phyloP scores from a whole-genome alignment of 2,888 invertebrate species.

The Chironomus tentans region DNA sequence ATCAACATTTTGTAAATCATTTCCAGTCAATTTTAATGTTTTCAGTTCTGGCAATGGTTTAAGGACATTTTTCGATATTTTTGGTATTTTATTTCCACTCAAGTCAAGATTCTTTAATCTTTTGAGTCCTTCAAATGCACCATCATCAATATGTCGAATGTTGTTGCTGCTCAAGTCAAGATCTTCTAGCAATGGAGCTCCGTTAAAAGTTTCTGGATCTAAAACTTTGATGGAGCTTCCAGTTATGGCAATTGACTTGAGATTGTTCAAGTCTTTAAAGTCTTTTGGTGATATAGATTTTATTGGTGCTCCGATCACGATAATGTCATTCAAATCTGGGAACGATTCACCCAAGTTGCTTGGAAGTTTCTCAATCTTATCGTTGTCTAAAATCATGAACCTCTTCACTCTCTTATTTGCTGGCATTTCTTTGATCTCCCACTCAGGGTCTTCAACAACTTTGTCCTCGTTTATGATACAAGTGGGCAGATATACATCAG shows the following conservation, averaged over 20 bases:
- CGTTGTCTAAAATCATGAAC: background rate
- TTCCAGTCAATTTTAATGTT: background rate
- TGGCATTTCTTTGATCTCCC: background rate
- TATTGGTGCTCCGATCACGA: background rate
- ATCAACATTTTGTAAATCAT: background rate
- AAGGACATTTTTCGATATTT: background rate
- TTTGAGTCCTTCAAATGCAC: background rate
- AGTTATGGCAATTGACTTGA: background rate
- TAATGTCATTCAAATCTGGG: background rate
- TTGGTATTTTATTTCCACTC: constrained; percentile 1
- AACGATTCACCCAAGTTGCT: constrained; percentile 1
- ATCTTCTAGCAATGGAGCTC: background rate
- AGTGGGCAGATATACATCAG: background rate
- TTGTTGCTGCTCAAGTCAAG: background rate
- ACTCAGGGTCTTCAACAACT: background rate
- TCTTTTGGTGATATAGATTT: background rate
- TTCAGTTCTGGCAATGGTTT: background rate
- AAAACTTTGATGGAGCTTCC: background rate
- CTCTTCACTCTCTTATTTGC: background rate
- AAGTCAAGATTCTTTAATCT: background rate
- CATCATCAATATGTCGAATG: background rate
- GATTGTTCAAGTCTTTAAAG: background rate
- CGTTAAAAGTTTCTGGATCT: background rate
- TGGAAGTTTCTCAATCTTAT: background rate
- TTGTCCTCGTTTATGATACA: background rate